phyloP scores from a whole-genome alignment of 1,140 invertebrate genomes.

The Drosophila lacteicornis region DNA sequence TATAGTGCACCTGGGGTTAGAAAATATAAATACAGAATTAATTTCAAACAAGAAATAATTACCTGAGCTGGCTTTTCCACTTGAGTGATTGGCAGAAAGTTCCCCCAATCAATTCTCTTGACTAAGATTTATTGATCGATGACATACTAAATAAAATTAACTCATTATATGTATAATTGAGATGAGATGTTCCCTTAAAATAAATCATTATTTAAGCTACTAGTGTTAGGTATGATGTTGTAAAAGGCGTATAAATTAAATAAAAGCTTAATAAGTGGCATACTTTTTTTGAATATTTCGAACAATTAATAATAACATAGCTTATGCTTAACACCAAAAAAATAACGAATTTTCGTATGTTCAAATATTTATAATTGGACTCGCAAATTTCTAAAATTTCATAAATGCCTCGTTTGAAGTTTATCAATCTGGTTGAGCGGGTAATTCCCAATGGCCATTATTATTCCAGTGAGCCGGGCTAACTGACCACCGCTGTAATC shows the following conservation, averaged over 20 bases:
- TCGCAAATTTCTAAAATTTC: background rate
- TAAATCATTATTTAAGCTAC: too few relatives aligned
- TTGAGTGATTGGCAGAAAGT: background rate
- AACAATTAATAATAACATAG: background rate
- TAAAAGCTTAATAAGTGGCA: background rate
- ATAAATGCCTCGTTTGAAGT: background rate
- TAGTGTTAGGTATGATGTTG: too few relatives aligned
- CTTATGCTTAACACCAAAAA: too few relatives aligned
- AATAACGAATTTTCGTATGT: background rate
- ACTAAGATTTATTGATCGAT: background rate
- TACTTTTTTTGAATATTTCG: background rate
- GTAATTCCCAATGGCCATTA: conserved; percentile 4
- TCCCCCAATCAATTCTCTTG: background rate
- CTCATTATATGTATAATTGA: background rate
- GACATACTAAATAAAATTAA: background rate
- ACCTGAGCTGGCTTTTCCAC: background rate
- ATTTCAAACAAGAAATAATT: background rate
- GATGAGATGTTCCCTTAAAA: background rate
- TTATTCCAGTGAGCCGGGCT: background rate
- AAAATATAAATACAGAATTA: background rate
- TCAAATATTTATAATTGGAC: background rate
- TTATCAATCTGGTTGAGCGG: conserved; percentile 4
- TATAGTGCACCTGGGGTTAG: background rate
- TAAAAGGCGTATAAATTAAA: too few relatives aligned
- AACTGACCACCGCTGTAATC: conserved; percentile 10